Conservation (phyloP, 2,113 vertebrate species). For the Clinocottus analis region DNA sequence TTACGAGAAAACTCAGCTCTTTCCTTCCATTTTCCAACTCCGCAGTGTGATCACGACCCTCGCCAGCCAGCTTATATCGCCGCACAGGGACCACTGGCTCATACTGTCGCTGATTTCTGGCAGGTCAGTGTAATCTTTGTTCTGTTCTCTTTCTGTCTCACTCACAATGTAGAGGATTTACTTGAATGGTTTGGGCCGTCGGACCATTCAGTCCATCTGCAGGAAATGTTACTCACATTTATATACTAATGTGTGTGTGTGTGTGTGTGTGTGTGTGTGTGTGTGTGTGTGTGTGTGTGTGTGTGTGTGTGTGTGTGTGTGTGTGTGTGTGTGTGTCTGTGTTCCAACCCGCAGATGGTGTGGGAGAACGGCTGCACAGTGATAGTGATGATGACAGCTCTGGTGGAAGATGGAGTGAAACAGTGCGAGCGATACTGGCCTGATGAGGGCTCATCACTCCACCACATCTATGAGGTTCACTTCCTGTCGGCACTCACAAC, state of each 20-base stretch:
- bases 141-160: not conserved
- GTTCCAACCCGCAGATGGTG: conserved; percentile 88
- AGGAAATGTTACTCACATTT: not conserved
- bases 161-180: not conserved
- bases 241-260: not conserved
- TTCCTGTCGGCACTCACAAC: conserved; percentile 1
- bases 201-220: not conserved
- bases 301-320: not conserved
- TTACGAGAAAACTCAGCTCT: not conserved
- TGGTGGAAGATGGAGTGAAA: conserved; percentile 94
- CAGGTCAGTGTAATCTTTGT: conserved; percentile 84
- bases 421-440: conserved; percentile 99
- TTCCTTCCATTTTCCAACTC: not conserved
- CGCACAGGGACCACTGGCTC: conserved; percentile 93
- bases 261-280: not conserved
- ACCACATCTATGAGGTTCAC: conserved; percentile 95
- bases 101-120: conserved; percentile 98
- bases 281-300: not conserved
- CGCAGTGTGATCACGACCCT: conserved; percentile 95
- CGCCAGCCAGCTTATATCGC: conserved; percentile 97
- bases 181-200: not conserved
- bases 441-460: conserved; percentile 95
- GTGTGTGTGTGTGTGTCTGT: not conserved
- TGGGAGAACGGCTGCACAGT: conserved; percentile 98
- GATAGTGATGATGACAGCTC: conserved; percentile 96